Percentiles rank a stretch among this genome's conserved stretches.
phyloP scores from a whole-genome alignment of 2,113 vertebrate species.

The Eulemur macaco region DNA sequence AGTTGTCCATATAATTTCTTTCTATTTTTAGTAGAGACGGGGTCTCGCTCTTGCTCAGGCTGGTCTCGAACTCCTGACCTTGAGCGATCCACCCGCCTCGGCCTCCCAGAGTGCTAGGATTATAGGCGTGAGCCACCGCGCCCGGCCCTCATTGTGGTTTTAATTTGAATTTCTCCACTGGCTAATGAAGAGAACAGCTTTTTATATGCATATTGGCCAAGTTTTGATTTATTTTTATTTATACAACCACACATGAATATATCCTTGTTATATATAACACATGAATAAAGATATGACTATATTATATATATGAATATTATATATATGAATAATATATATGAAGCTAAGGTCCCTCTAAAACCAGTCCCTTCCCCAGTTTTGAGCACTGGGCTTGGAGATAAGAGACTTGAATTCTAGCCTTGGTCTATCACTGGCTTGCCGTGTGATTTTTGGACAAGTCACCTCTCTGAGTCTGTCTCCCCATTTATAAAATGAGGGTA shows the following conservation, averaged over 20 bases:
- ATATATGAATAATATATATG: not conserved
- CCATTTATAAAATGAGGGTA: not conserved
- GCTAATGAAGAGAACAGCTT: not conserved
- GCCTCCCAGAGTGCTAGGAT: too few species aligned
- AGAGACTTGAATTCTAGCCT: not conserved
- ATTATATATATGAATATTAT: too few species aligned
- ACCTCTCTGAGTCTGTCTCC: not conserved
- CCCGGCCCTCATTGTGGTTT: not conserved
- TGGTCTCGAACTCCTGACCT: too few species aligned
- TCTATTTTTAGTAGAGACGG: too few species aligned
- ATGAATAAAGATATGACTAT: not conserved
- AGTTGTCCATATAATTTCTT: too few species aligned
- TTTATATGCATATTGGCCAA: not conserved
- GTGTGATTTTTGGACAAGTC: not conserved
- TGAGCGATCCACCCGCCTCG: too few species aligned
- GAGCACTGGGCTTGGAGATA: not conserved
- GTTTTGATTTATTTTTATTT: constrained; percentile 33
- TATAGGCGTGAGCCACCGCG: too few species aligned
- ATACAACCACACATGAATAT: not conserved
- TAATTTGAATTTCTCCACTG: not conserved
- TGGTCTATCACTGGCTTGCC: not conserved
- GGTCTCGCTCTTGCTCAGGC: too few species aligned
- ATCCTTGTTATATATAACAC: not conserved
- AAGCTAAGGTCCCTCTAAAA: not conserved
- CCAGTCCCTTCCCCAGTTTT: not conserved